Percentiles rank a stretch among this genome's conserved stretches.
phyloP scores from a whole-genome alignment of 2,888 invertebrate species.

The Tenthredo amoena region DNA sequence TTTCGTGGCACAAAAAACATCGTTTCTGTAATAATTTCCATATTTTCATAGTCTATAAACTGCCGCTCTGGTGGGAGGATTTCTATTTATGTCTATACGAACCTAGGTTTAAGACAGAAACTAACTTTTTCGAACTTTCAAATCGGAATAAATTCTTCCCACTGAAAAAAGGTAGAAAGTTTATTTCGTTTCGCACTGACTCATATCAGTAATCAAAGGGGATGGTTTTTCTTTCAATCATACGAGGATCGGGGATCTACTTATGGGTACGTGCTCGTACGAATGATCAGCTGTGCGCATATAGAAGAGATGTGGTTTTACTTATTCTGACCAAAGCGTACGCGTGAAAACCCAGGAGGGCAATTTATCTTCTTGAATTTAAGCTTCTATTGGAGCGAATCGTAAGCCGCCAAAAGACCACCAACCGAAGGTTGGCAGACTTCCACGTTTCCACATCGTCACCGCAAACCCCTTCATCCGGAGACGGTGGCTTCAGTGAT shows the following conservation, averaged over 20 bases:
- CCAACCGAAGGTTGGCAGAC: slow-evolving; percentile 73
- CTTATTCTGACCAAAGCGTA: slow-evolving; percentile 45
- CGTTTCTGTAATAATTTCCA: slow-evolving; percentile 2
- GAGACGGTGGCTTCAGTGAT: slow-evolving; percentile 72
- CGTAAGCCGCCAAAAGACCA: slow-evolving; percentile 69
- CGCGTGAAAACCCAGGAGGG: slow-evolving; percentile 54
- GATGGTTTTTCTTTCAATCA: neutral
- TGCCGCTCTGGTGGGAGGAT: neutral
- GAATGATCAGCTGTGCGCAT: neutral
- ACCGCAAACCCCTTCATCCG: slow-evolving; percentile 77
- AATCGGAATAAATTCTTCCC: neutral
- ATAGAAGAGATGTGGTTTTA: slow-evolving; percentile 39
- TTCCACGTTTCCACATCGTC: slow-evolving; percentile 77
- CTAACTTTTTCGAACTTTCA: neutral
- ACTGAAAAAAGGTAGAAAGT: neutral
- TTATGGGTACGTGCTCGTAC: neutral
- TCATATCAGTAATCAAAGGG: neutral
- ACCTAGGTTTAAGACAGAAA: neutral
- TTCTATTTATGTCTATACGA: neutral
- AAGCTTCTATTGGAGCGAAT: slow-evolving; percentile 67
- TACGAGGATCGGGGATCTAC: neutral
- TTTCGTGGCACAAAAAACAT: neutral
- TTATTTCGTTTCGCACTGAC: neutral
- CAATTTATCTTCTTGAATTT: slow-evolving; percentile 73
- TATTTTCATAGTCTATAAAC: slow-evolving; percentile 13